A percentile compares a stretch with the other conserved stretches of the same genome.
These are phyloP conservation scores for Geophilus truncorum DNA, from an alignment of 2,888 invertebrate species.

Conservation along the genomic window DNA sequence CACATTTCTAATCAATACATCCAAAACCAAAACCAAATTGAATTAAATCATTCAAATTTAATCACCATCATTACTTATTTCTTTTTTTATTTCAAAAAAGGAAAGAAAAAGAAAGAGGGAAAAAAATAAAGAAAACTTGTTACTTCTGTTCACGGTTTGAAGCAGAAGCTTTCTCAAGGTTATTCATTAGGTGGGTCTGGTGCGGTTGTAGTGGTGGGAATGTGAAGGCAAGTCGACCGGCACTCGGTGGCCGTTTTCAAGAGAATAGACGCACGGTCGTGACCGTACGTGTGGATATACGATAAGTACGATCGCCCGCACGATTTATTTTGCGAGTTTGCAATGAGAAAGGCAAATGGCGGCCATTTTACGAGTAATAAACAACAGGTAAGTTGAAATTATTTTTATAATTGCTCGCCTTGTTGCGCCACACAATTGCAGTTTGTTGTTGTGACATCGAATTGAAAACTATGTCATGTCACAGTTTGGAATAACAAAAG, in stretches of 20 bases:
- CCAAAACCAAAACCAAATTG: neutral
- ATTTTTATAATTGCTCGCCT: neutral
- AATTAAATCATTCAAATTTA: neutral
- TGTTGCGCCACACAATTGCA: neutral
- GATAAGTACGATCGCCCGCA: neutral
- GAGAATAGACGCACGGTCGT: neutral
- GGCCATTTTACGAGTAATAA: neutral
- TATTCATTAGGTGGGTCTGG: neutral
- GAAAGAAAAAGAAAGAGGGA: neutral
- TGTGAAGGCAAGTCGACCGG: constrained; percentile 2
- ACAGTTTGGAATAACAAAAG: neutral
- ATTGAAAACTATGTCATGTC: neutral
- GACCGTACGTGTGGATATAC: neutral
- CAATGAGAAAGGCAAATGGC: neutral
- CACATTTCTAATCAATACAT: neutral
- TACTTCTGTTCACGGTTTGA: neutral
- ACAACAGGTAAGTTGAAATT: neutral
- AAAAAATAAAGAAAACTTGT: neutral
- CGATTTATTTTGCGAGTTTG: neutral
- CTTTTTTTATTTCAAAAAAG: neutral
- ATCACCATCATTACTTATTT: neutral
- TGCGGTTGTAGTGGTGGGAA: neutral
- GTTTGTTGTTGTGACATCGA: neutral
- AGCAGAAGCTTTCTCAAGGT: neutral
- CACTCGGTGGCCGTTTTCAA: neutral